These are phyloP conservation scores for Grallaria varia DNA, from an alignment of 2,113 vertebrate genomes.

Conservation along the genomic window DNA sequence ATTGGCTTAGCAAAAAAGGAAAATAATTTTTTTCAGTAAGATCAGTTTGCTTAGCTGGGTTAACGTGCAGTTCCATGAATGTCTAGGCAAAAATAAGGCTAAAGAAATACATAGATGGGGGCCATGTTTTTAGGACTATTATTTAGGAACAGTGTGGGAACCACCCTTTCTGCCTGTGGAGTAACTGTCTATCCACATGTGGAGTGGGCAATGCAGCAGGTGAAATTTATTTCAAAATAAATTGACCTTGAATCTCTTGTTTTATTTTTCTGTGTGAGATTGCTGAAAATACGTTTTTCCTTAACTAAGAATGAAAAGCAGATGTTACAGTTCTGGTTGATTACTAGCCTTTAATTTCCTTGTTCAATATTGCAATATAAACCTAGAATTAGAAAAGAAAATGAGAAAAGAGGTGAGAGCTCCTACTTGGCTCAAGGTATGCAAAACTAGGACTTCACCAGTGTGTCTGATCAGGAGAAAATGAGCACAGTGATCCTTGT, in stretches of 20 bases:
- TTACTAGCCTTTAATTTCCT: background rate
- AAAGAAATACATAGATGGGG: background rate
- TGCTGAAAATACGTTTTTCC: background rate
- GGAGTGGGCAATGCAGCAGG: background rate
- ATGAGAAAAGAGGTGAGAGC: background rate
- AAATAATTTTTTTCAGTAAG: background rate
- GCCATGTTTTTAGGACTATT: background rate
- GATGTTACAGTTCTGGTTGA: background rate
- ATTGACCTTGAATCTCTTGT: background rate
- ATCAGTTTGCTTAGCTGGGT: background rate
- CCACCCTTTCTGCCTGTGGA: too few species aligned
- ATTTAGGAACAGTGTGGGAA: background rate
- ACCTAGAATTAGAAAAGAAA: background rate
- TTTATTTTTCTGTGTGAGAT: background rate
- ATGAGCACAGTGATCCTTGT: background rate
- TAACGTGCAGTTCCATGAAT: background rate
- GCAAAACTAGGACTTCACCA: background rate
- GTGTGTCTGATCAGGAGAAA: background rate
- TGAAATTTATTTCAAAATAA: background rate
- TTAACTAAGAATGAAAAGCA: background rate
- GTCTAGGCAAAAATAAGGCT: background rate
- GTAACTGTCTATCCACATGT: background rate
- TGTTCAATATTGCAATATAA: background rate
- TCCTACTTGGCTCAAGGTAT: background rate
- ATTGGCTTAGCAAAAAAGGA: background rate